Conservation (phyloP, 2,797 vertebrate genomes). For the Pipistrellus pipistrellus region DNA sequence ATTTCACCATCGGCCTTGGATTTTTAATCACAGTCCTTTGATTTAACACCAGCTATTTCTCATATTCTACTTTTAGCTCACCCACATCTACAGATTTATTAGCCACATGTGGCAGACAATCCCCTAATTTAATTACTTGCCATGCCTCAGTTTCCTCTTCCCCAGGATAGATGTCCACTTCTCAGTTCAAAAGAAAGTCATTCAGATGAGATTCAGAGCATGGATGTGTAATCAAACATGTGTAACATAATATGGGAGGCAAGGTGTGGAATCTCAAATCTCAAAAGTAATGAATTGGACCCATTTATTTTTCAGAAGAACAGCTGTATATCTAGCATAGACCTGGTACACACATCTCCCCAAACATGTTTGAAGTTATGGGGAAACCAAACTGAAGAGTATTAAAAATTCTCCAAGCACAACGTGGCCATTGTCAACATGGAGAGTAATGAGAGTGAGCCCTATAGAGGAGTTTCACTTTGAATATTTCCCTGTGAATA, state of each 20-base stretch:
- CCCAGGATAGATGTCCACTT: not conserved
- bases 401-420: not conserved
- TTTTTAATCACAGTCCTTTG: too few species aligned
- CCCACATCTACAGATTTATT: too few species aligned
- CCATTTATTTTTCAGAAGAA: not conserved
- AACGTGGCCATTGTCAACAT: not conserved
- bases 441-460: not conserved
- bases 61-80: too few species aligned
- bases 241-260: not conserved
- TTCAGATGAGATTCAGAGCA: not conserved
- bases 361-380: not conserved
- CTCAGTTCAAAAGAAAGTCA: not conserved
- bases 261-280: not conserved
- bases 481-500: not conserved
- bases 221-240: not conserved
- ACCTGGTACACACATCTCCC: not conserved
- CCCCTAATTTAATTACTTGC: too few species aligned
- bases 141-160: not conserved
- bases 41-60: too few species aligned
- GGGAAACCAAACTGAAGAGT: not conserved
- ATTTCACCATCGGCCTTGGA: too few species aligned
- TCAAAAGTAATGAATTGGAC: not conserved
- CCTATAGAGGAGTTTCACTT: not conserved
- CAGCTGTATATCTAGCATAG: not conserved
- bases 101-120: too few species aligned